Evolutionary conservation across 2,113 vertebrate species (phyloP).

Genomic region (Furnarius figulus): DNA sequence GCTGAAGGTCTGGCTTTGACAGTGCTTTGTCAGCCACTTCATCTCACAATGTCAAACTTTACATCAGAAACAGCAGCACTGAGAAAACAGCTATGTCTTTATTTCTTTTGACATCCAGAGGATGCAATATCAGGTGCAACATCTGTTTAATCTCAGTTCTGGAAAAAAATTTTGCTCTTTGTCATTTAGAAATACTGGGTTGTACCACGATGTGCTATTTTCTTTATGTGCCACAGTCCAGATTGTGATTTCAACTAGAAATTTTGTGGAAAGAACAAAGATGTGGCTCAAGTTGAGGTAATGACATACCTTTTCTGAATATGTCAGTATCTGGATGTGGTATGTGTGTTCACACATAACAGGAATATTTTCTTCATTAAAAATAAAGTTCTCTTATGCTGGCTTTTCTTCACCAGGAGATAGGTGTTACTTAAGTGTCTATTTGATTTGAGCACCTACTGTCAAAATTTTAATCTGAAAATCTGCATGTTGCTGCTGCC

Average conservation of each 20-base stretch:
- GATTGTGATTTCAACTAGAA: background rate
- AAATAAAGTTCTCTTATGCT: background rate
- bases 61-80: background rate
- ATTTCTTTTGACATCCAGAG: background rate
- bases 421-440: background rate
- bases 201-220: background rate
- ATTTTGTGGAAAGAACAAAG: background rate
- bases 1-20: constrained; percentile 1
- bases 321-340: background rate
- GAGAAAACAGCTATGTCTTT: background rate
- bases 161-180: background rate
- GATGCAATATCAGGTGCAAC: background rate
- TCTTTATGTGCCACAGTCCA: background rate
- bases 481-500: background rate
- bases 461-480: background rate
- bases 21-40: constrained; percentile 1
- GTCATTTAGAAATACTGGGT: background rate
- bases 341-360: background rate
- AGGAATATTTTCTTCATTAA: background rate
- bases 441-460: background rate
- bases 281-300: background rate
- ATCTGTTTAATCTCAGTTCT: background rate
- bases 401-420: background rate
- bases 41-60: background rate
- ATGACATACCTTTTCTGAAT: background rate